Base-by-base conservation (phyloP, 1,140 invertebrate species). In the Leucophenga varia region DNA sequence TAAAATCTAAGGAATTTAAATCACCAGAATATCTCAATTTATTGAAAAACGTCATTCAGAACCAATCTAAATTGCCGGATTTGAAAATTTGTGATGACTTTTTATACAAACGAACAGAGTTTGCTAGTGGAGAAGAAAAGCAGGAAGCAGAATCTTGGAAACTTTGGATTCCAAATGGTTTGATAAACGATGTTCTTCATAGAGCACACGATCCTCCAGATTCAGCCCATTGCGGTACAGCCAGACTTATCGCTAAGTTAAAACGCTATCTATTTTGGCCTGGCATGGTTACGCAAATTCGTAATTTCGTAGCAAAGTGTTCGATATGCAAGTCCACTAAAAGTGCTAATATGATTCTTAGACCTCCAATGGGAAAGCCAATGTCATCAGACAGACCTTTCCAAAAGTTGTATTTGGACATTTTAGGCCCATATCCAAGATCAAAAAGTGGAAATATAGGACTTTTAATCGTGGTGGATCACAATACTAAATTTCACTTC, bases 91-190 rank as follows among this genome's bases (percentile, higher is more conserved):
- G 28, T 9, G 52, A 35, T 0, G 36, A 47, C 7, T 36, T 42
- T 25, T 28, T 47, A 1, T 57, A 54, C 13, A 57, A 46, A 18
- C 31, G 42, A 28, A 49, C 34, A 2, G 38, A 52, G 25, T 30
- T 14, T 18, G 19, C 32, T 3, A 41, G 2, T 1, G 41, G 31
- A 6, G 42, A 40, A 6, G 19, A 2, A 1, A 6, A 17, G 2
- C 20, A 45, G 21, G 36, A 47, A 14, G 12, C n/a, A 2, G 12
- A 37, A 12, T 30, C 42, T 8, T 47, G 48, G 43, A 54, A 54
- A n/a, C 25, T 51, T 7, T 54, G 39, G 38, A 18, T 43, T 25
- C 43, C 49, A 0, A 9, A 10, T 1, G 28, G 18, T 4, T 39
- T 53, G 13, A 16, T 20, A 3, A 12, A 16, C 9, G 14, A 34